Evolutionary conservation across 2,797 vertebrate genomes (phyloP).

Genomic region (Euthynnus affinis): DNA sequence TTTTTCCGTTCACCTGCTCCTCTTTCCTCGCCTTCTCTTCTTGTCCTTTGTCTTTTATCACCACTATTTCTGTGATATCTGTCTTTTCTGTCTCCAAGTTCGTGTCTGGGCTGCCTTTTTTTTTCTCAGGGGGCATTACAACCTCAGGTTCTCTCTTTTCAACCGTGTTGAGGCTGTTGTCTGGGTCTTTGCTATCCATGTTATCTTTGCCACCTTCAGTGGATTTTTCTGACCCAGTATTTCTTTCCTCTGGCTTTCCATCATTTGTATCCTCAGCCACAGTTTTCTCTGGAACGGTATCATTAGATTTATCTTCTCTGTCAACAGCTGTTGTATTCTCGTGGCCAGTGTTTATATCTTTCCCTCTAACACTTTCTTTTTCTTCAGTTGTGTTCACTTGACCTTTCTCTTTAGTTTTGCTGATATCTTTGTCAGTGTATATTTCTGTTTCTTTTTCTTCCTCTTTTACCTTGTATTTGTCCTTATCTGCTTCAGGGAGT

Average conservation of each 20-base stretch:
- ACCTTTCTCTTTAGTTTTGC: constrained; percentile 55
- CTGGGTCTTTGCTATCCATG: constrained; percentile 59
- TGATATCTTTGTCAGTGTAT: constrained; percentile 62
- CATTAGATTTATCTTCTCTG: constrained; percentile 63
- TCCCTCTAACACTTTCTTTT: constrained; percentile 46
- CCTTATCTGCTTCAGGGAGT: constrained; percentile 75
- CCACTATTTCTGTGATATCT: constrained; percentile 63
- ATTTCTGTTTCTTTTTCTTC: constrained; percentile 55
- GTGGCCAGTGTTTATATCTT: constrained; percentile 53
- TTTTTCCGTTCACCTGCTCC: constrained; percentile 78
- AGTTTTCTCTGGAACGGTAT: constrained; percentile 60
- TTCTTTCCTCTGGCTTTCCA: constrained; percentile 53
- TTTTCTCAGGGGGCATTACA: constrained; percentile 57
- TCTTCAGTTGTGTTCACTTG: constrained; percentile 52
- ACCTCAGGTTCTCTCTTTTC: constrained; percentile 63
- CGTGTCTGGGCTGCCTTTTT: constrained; percentile 45
- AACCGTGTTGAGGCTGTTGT: constrained; percentile 74
- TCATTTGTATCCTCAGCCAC: constrained; percentile 51
- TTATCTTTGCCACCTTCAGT: constrained; percentile 62
- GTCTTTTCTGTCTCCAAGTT: constrained; percentile 55
- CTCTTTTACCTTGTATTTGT: constrained; percentile 57
- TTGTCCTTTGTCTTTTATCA: constrained; percentile 79
- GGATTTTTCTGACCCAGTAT: constrained; percentile 57
- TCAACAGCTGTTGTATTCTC: constrained; percentile 68
- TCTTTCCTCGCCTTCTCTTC: constrained; percentile 75